A percentile compares a stretch with the other conserved stretches of the same genome.
Conservation (phyloP, 2,888 invertebrate genomes). For the Hydrotaea diabolus region DNA sequence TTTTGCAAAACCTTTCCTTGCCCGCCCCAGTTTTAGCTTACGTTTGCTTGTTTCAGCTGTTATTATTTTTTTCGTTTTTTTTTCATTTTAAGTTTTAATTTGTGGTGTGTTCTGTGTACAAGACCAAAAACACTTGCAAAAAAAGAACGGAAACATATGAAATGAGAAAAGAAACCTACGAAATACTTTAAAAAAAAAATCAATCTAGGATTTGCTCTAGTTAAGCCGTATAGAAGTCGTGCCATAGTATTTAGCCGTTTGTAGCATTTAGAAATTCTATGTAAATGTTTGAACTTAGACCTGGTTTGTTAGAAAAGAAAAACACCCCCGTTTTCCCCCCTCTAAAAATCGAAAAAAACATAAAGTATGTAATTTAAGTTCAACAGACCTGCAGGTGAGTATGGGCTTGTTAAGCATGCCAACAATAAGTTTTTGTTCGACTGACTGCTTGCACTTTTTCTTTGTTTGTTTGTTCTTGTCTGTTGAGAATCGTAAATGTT, state of each 20-base stretch:
- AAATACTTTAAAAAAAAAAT: not conserved
- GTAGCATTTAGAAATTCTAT: slow-evolving; percentile 2
- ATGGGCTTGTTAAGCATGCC: not conserved
- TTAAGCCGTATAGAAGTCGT: slow-evolving; percentile 17
- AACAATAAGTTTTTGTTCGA: not conserved
- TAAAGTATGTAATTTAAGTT: slow-evolving; percentile 12
- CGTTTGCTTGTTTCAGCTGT: slow-evolving; percentile 58
- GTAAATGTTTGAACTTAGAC: not conserved
- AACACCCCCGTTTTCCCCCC: too few relatives aligned
- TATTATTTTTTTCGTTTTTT: slow-evolving; percentile 3
- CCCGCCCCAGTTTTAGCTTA: not conserved
- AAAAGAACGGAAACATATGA: not conserved
- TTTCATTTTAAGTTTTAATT: slow-evolving; percentile 68
- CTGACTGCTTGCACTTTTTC: not conserved
- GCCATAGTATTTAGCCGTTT: slow-evolving; percentile 2
- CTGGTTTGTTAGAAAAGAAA: not conserved
- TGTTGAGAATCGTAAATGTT: not conserved
- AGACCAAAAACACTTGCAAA: slow-evolving; percentile 34
- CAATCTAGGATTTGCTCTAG: slow-evolving; percentile 14
- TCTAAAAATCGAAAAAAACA: not conserved
- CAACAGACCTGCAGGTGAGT: slow-evolving; percentile 17
- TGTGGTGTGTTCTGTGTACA: slow-evolving; percentile 74
- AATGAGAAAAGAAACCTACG: slow-evolving; percentile 3
- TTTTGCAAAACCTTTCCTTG: not conserved
- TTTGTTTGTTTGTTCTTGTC: not conserved